Conservation (phyloP, 1,140 invertebrate species). For the Scaptomyza pallida region DNA sequence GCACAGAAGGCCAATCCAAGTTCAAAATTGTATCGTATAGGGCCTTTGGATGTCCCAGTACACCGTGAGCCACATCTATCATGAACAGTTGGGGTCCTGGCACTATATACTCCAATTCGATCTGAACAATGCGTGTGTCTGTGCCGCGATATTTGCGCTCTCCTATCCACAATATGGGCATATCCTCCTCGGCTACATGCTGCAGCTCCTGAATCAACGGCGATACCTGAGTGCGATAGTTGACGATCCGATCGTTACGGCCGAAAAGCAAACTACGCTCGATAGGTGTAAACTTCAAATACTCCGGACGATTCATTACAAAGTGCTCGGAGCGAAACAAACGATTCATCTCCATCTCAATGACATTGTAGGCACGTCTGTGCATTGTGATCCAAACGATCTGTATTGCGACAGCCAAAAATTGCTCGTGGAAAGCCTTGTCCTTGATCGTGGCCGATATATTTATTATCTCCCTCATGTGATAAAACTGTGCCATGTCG, state of each 20-base stretch:
- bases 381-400: constrained; percentile 77
- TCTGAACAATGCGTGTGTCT: constrained; percentile 57
- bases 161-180: constrained; percentile 77
- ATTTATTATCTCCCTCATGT: constrained; percentile 61
- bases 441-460: constrained; percentile 68
- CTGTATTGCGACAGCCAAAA: constrained; percentile 66
- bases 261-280: constrained; percentile 72
- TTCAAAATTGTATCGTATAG: constrained; percentile 68
- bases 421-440: constrained; percentile 67
- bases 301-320: constrained; percentile 37
- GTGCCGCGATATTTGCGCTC: constrained; percentile 77
- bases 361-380: constrained; percentile 65
- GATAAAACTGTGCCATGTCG: constrained; percentile 63
- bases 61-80: constrained; percentile 73
- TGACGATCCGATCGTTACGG: constrained; percentile 56
- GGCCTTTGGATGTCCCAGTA: constrained; percentile 70
- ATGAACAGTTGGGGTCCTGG: constrained; percentile 66
- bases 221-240: constrained; percentile 71
- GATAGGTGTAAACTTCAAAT: constrained; percentile 49
- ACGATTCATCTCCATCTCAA: constrained; percentile 76
- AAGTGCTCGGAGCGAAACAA: constrained; percentile 80
- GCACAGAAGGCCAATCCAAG: constrained; percentile 63
- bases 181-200: constrained; percentile 58
- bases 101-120: constrained; percentile 77
- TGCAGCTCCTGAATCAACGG: constrained; percentile 69